Evolutionary conservation across 2,888 invertebrate genomes (phyloP).

Genomic region (Dichetophora obliterata): DNA sequence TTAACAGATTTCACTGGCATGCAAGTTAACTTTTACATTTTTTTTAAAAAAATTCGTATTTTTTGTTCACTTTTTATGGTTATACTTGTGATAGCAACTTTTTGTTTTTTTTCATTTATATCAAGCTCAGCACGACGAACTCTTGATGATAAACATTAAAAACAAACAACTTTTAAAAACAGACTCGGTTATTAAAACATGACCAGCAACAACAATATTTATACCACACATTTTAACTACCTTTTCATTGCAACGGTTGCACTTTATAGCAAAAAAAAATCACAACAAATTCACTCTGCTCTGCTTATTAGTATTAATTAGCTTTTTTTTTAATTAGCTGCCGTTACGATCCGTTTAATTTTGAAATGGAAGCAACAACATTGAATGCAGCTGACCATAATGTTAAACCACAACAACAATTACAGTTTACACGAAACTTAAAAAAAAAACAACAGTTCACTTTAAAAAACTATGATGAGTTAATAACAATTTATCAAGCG

Average conservation of each 20-base stretch:
- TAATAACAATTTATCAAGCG: slow-evolving; percentile 20
- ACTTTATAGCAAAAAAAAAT: slow-evolving; percentile 35
- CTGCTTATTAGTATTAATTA: slow-evolving; percentile 46
- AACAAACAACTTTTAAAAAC: slow-evolving; percentile 29
- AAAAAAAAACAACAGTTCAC: slow-evolving; percentile 22
- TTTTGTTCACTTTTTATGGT: not conserved
- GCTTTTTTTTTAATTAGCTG: slow-evolving; percentile 60
- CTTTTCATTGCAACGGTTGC: slow-evolving; percentile 40
- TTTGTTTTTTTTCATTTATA: not conserved
- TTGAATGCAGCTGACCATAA: slow-evolving; percentile 41
- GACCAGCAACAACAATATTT: not conserved
- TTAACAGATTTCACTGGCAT: slow-evolving; percentile 17
- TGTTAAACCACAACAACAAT: slow-evolving; percentile 30
- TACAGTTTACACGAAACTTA: slow-evolving; percentile 11
- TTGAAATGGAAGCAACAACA: slow-evolving; percentile 38
- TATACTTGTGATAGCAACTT: too few species aligned
- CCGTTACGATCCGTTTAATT: slow-evolving; percentile 65
- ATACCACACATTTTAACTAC: slow-evolving; percentile 7
- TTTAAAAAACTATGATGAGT: slow-evolving; percentile 12
- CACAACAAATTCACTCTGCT: slow-evolving; percentile 27
- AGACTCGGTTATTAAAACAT: not conserved
- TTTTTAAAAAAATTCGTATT: not conserved
- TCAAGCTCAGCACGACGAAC: slow-evolving; percentile 25
- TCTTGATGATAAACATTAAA: slow-evolving; percentile 21
- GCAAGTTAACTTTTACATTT: not conserved